These are phyloP conservation scores for Thymelicus sylvestris DNA, from an alignment of 2,888 invertebrate species.

Conservation along the genomic window DNA sequence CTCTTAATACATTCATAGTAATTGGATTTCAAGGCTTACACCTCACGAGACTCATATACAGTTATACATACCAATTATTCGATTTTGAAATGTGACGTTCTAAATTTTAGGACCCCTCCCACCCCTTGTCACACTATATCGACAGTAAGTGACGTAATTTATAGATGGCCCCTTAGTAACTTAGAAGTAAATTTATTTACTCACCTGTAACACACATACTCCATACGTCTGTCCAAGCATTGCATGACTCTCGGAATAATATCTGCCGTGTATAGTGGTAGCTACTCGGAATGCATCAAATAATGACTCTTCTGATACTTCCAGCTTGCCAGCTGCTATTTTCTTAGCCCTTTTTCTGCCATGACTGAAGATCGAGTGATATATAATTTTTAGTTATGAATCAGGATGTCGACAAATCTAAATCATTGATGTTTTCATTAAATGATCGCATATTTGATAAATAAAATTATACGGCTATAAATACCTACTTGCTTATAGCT, in stretches of 20 bases:
- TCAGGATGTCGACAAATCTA: no score
- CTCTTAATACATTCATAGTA: no score
- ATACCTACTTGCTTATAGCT: conserved; percentile 91
- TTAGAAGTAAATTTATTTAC: background rate
- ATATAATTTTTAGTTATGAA: background rate
- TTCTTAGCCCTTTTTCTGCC: conserved; percentile 97
- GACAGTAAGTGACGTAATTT: no score
- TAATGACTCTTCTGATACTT: conserved; percentile 97
- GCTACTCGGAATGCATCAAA: conserved; percentile 98
- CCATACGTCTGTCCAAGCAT: conserved; percentile 99
- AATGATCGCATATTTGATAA: no score
- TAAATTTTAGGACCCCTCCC: no score
- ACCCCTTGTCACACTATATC: no score
- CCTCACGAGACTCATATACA: no score
- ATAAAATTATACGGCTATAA: background rate
- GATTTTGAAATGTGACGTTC: no score
- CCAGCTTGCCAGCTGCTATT: conserved; percentile 94
- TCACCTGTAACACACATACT: conserved; percentile 95
- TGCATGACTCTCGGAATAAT: conserved; percentile 98
- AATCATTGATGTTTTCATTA: no score
- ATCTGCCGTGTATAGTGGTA: conserved; percentile 98
- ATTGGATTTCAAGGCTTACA: no score
- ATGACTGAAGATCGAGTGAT: conserved; percentile 79
- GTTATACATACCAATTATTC: no score
- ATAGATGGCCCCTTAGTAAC: background rate